Evolutionary conservation across 2,113 vertebrate species (phyloP), one percentile per base, ranked within the genome.

Genomic region (Indicator indicator): DNA sequence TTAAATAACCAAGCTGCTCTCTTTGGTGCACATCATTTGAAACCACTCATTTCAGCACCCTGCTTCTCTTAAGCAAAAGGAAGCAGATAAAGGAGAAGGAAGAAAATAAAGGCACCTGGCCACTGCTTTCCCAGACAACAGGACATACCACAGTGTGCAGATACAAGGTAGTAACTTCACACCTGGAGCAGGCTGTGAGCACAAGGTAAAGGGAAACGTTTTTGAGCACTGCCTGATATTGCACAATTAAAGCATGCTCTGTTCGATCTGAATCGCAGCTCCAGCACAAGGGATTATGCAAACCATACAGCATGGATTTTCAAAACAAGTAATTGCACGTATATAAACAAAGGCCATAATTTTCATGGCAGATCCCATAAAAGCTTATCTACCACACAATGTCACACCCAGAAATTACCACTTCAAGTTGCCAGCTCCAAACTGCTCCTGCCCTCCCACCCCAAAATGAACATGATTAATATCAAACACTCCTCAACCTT

Each of bases 281-380:
- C 73, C 71, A 77, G 94, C 26, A 3, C 93, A 72, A 76, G 90
- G 95, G 95, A 72, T 20, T 56, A 54, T 68, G 80, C 77, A 30
- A 96, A 94, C 88, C 77, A 40, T 15, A 84, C 76, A 70, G 86
- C 67, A 0, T 42, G 90, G 90, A 92, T 64, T 89, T 93, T 70
- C 92, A 82, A 95, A 97, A 94, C 95, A 95, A 95, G 92, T 88
- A 94, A 97, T 20, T 89, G 91, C 95, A 95, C 20, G 7, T 83
- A 90, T 24, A 92, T 89, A 97, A 97, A 94, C 82, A 95, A 68
- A 94, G 80, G 81, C 71, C 72, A 16, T 96, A 71, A 97, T 97
- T 96, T 88, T 91, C 90, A 64, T 9, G 55, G 91, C 90, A 86
- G 81, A 83, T 89, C 86, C 77, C 83, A 92, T 90, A 92, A 93